Base-by-base conservation (phyloP, 2,888 invertebrate species). In the Zonitis immaculata region DNA sequence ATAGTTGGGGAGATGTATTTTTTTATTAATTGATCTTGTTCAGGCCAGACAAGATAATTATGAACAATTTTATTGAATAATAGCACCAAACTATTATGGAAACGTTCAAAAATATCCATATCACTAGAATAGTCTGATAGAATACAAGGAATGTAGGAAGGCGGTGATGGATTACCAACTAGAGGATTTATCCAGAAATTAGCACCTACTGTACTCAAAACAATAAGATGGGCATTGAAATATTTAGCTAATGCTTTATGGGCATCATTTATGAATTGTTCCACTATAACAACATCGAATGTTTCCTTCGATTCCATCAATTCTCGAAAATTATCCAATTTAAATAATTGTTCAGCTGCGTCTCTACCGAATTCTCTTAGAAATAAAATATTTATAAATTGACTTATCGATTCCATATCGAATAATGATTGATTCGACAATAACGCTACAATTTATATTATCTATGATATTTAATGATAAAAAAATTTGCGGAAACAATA, bases 181-280 rank as follows among this genome's bases (percentile, higher is more conserved):
- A 75, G 71, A 51, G 76, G 74, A 44, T 76, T 77, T 62, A 77
- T 73, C 60, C 73, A 73, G 42, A 72, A 71, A 54, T 72, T 72
- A 52, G 73, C 73, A 16, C 74, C 76, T 44, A 76, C 49, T 0
- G 78, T 76, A 63, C 75, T 75, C 4, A 71, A 60, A 0, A 67
- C 35, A 12, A 74, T 59, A 11, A 69, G 22, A 1, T 68, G 69
- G 1, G 66, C 65, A 39, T 69, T 61, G 51, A 64, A 66, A 48
- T 68, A 64, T 28, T 68, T 62, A 8, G 67, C 67, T 1, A 72
- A 57, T 1, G 76, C 78, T 42, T 42, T 65, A 11, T 67, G 62
- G 4, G 77, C 77, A 59, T 79, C 78, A 57, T 74, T 76, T 25
- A 79, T 64, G 58, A 77, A 77, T 44, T 75, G 66, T 57, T 78